These are phyloP conservation scores for Sphaeramia orbicularis DNA, from an alignment of 2,797 vertebrate species.

Conservation along the genomic window DNA sequence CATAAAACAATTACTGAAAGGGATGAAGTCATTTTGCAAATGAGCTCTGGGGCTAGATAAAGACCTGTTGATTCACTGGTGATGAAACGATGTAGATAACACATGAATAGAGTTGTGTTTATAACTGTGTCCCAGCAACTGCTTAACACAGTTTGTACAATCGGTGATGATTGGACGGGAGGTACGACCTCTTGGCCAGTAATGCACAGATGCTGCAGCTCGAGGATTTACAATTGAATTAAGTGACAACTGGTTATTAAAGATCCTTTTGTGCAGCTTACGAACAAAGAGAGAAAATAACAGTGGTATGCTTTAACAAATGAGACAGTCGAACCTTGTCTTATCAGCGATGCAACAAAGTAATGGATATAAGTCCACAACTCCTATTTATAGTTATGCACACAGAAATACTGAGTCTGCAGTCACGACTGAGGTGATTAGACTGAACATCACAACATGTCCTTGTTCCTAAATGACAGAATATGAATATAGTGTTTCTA, in stretches of 20 bases:
- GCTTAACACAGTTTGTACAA: conserved; percentile 12
- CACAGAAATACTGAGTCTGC: not conserved
- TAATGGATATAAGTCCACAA: not conserved
- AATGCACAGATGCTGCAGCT: conserved; percentile 27
- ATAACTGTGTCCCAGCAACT: conserved; percentile 57
- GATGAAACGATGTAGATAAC: conserved; percentile 34
- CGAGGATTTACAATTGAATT: conserved; percentile 51
- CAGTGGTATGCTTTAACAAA: conserved; percentile 10
- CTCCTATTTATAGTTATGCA: not conserved
- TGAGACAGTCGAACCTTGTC: not conserved
- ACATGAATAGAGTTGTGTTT: conserved; percentile 39
- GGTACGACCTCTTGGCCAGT: conserved; percentile 27
- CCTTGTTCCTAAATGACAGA: too few species aligned
- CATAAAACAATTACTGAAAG: conserved; percentile 9
- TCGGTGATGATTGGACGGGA: conserved; percentile 33
- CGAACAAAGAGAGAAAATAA: conserved; percentile 32
- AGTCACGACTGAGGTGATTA: not conserved
- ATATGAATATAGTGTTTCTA: too few species aligned
- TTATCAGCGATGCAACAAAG: not conserved
- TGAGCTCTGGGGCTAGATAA: conserved; percentile 27
- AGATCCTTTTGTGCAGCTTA: conserved; percentile 28
- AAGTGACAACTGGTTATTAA: conserved; percentile 49
- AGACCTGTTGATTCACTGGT: conserved; percentile 26
- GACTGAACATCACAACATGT: too few species aligned
- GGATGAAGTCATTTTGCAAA: conserved; percentile 18